A percentile compares a stretch with the other conserved stretches of the same genome.
Evolutionary conservation across 2,797 vertebrate species (phyloP).

Genomic region (Onychomys arenicola): DNA sequence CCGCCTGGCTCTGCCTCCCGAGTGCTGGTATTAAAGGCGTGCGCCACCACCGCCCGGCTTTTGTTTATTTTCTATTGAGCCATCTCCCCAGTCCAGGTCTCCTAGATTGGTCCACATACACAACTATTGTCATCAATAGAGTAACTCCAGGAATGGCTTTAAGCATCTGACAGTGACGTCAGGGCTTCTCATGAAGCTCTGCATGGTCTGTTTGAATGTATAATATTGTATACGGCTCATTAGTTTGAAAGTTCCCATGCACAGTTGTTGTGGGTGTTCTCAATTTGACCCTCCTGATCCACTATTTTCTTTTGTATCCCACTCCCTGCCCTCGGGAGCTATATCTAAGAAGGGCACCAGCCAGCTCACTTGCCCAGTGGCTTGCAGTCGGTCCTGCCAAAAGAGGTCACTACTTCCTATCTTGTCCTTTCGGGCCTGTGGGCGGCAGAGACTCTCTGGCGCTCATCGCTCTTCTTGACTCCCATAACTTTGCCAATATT

Average conservation of each 20-base stretch:
- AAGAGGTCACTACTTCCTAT: not conserved
- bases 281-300: not conserved
- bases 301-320: not conserved
- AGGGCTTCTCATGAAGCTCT: slow-evolving; percentile 3
- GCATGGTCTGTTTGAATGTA: not conserved
- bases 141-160: not conserved
- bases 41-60: no score
- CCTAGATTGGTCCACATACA: not conserved
- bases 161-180: not conserved
- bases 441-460: not conserved
- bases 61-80: not conserved
- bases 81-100: not conserved
- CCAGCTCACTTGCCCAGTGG: not conserved
- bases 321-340: not conserved
- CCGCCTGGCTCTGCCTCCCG: no score
- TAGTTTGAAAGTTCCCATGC: not conserved
- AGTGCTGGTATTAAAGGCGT: no score
- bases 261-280: not conserved
- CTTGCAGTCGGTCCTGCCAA: slow-evolving; percentile 3
- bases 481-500: slow-evolving; percentile 49
- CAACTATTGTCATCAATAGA: not conserved
- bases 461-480: not conserved
- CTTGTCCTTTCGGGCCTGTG: not conserved
- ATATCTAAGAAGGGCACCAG: not conserved
- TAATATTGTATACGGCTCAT: not conserved